Evolutionary conservation across 2,797 vertebrate genomes (phyloP).

Genomic region (Malacoraja senta): DNA sequence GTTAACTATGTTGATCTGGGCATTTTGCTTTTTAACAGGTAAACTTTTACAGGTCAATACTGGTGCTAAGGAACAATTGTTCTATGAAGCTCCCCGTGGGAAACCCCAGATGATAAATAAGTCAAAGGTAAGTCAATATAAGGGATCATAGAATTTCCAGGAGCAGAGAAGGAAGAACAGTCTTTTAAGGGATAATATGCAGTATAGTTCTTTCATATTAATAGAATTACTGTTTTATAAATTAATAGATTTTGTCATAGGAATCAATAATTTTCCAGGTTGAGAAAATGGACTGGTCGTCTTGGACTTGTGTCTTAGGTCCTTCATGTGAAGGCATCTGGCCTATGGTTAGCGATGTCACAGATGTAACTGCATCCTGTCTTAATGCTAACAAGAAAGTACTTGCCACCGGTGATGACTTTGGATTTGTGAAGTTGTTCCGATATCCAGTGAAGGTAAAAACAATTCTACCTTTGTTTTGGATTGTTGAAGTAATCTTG

Average conservation of each 20-base stretch:
- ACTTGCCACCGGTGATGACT: conserved; percentile 90
- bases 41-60: conserved; percentile 97
- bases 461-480: conserved; percentile 43
- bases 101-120: conserved; percentile 83
- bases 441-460: conserved; percentile 88
- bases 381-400: conserved; percentile 81
- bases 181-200: neutral
- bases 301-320: conserved; percentile 92
- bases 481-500: neutral
- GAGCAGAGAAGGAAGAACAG: neutral
- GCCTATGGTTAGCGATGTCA: conserved; percentile 89
- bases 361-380: conserved; percentile 82
- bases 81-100: conserved; percentile 94
- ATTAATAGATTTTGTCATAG: neutral
- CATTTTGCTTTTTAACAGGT: conserved; percentile 61
- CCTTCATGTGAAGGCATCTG: conserved; percentile 86
- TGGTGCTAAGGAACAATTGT: conserved; percentile 90
- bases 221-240: neutral
- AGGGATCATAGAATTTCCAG: neutral
- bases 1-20: neutral
- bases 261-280: conserved; percentile 61
- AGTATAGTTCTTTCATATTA: neutral
- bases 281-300: conserved; percentile 90
- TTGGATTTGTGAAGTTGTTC: conserved; percentile 96
- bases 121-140: conserved; percentile 70